Evolutionary conservation across 2,888 invertebrate genomes (phyloP).

Genomic region (Caenorhabditis uteleia): DNA sequence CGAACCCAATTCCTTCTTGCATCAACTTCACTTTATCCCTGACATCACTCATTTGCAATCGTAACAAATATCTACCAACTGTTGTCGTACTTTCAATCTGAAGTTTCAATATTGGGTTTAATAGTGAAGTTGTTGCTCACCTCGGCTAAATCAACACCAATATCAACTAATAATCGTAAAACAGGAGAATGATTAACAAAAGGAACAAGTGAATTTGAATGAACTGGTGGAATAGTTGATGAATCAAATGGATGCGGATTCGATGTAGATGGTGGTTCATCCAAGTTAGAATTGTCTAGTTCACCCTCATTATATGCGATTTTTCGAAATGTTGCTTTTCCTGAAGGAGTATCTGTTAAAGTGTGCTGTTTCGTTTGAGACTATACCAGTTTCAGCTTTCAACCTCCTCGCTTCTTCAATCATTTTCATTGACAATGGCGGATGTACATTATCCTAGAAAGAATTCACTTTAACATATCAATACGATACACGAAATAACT

Average conservation of each 20-base stretch:
- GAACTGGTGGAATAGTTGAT: slow-evolving; percentile 56
- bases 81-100: slow-evolving; percentile 47
- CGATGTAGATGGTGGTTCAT: slow-evolving; percentile 54
- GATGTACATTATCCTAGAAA: too few relatives aligned
- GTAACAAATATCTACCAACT: slow-evolving; percentile 49
- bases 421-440: not conserved
- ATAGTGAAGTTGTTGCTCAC: slow-evolving; percentile 19
- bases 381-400: slow-evolving; percentile 26
- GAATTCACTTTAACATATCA: too few relatives aligned
- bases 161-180: slow-evolving; percentile 59
- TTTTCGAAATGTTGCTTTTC: slow-evolving; percentile 45
- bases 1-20: slow-evolving; percentile 53
- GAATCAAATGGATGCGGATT: slow-evolving; percentile 67
- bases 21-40: slow-evolving; percentile 52
- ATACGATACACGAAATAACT: too few relatives aligned
- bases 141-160: slow-evolving; percentile 65
- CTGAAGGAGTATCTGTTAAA: slow-evolving; percentile 11
- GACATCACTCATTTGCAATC: slow-evolving; percentile 57
- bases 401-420: slow-evolving; percentile 11
- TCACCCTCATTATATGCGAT: slow-evolving; percentile 64
- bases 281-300: slow-evolving; percentile 51
- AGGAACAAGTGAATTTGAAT: slow-evolving; percentile 57
- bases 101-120: slow-evolving; percentile 1
- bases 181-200: slow-evolving; percentile 62
- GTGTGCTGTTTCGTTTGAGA: not conserved